Base-by-base conservation (phyloP, 2,888 invertebrate genomes). In the Griposia aprilina region DNA sequence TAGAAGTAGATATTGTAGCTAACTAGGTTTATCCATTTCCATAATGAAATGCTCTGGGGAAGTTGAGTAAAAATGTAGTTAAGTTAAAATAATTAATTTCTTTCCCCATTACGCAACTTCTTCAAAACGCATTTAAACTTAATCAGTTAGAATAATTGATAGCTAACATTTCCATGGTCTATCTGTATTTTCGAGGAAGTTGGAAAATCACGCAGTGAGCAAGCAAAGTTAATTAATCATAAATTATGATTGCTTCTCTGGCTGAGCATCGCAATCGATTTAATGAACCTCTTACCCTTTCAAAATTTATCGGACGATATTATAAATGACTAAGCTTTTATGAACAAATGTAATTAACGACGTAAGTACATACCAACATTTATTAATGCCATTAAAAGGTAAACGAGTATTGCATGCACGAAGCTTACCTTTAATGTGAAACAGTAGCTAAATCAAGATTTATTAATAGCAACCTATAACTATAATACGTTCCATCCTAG, bases 141-240 rank as follows among this genome's bases (percentile, higher is more conserved):
- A 84, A 84, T 84, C 78, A 57, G 73, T 71, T 76, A 74, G 78
- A 78, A 78, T 84, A 84, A 84, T 84, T 85, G 71, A 60, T 65
- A 68, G 65, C 72, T 78, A 85, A 62, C 59, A 83, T 76, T 85
- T 80, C 66, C 73, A 73, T 77, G 70, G 55, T 65, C 65, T 82
- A 65, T 70, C 77, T 75, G 62, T 78, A 76, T 83, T 85, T 78
- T 84, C 70, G 81, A 82, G 65, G 74, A 81, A 74, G 82, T 84
- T 80, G 78, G 81, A 87, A 90, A 87, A 89, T 88, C 88, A 87
- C 84, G 85, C 84, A 88, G 85, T 85, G 87, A 87, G 88, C 88
- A 88, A 86, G 89, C 82, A 88, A 90, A 90, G 89, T 89, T 92
- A 92, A 93, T 93, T 90, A 92, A 91, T 91, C 90, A 90, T 92